These are phyloP conservation scores for Meles meles DNA, from an alignment of 2,113 vertebrate genomes.

Conservation along the genomic window DNA sequence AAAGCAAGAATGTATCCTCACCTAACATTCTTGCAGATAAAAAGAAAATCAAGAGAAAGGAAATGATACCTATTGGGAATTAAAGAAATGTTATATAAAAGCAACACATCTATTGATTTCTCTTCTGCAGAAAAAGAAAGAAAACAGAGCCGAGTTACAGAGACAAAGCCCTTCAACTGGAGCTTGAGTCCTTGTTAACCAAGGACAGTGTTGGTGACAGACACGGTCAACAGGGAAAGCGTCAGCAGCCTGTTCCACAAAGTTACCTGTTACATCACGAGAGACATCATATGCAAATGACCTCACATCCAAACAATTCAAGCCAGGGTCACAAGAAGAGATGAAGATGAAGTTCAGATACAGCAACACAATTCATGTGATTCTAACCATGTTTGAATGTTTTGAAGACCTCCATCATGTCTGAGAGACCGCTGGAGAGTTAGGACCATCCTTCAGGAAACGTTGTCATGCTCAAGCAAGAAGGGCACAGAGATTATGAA, in stretches of 20 bases:
- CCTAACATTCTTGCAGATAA: neutral
- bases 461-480: neutral
- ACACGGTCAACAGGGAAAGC: neutral
- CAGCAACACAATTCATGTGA: neutral
- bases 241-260: neutral
- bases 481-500: neutral
- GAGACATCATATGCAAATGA: neutral
- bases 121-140: neutral
- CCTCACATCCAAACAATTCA: neutral
- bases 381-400: rapidly evolving
- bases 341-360: neutral
- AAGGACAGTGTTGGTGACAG: neutral
- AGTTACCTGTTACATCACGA: neutral
- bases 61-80: neutral
- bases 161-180: neutral
- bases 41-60: neutral
- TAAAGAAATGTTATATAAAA: neutral
- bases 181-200: neutral
- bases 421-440: neutral
- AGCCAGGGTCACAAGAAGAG: neutral
- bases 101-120: neutral
- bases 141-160: neutral
- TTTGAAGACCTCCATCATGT: neutral
- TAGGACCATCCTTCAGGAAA: neutral
- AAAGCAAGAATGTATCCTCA: neutral